Evolutionary conservation across 2,797 vertebrate genomes (phyloP), one percentile per base, ranked within the genome.

Genomic region (Tolypeutes matacus): DNA sequence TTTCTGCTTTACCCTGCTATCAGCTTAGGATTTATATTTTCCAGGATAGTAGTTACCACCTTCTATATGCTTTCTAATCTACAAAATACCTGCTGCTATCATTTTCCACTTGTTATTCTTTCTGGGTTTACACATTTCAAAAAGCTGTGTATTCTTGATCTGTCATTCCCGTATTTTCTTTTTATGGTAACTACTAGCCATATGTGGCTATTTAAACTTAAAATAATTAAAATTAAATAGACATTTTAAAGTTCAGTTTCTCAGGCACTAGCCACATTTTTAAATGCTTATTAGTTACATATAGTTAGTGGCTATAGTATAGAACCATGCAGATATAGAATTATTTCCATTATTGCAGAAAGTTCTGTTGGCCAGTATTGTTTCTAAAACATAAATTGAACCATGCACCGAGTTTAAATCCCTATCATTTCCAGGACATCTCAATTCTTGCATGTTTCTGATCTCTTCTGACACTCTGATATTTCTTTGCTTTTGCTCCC

Each of bases 141-240:
- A 85, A 85, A 78, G 46, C 27, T 3, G 4, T 4, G 1, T 58
- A 11, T 56, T 89, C 9, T 72, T 39, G 14, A 20, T 72, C 46
- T 87, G 1, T 62, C 62, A 75, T 86, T 82, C 36, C 21, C 73
- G 5, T 73, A 17, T 9, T 73, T 93, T 91, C 20, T 4, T 72
- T 13, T 81, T 39, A 18, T 34, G 23, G 69, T 39, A 75, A 81
- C n/a, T 10, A 69, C 60, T 80, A 76, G 69, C 42, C 31, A 62
- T 18, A 20, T 60, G 31, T 84, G n/a, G 25, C 58, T 88, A 62
- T 64, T 34, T 76, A 65, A 56, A 86, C 18, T 21, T 85, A 76
- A 86, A 56, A 72, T 86, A 34, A 64, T 86, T 64, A 56, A 89
- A 82, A 72, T 88, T 75, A 81, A 86, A 58, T 81, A 75, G 46